Percentiles rank a stretch among this genome's conserved stretches.
Conservation (phyloP, 2,113 vertebrate species). For the Rhinolophus ferrumequinum region DNA sequence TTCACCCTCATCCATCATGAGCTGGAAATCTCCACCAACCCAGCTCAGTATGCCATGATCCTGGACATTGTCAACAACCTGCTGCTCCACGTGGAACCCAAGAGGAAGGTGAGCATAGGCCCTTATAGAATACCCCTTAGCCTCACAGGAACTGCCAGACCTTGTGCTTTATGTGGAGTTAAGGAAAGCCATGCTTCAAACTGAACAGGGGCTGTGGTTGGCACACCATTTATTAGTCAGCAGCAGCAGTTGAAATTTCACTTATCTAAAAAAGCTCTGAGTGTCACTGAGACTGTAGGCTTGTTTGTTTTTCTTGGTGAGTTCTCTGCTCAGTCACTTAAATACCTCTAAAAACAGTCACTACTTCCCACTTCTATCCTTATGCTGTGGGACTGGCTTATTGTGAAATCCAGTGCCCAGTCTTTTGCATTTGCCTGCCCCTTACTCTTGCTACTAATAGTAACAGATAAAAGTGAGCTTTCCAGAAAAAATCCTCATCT, state of each 20-base stretch:
- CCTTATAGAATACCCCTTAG: neutral
- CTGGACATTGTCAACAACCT: conserved; percentile 99
- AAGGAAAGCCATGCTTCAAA: neutral
- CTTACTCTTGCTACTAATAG: neutral
- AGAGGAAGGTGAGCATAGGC: conserved; percentile 90
- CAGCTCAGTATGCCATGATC: conserved; percentile 98
- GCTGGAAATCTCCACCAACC: conserved; percentile 98
- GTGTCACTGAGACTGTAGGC: neutral
- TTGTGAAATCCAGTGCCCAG: conserved; percentile 40
- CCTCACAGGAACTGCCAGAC: neutral
- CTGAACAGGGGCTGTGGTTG: neutral
- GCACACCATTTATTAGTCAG: neutral
- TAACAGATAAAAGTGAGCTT: conserved; percentile 38
- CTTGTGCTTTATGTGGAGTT: neutral
- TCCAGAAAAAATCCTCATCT: conserved; percentile 21
- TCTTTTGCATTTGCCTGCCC: conserved; percentile 16
- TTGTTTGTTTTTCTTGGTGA: conserved; percentile 18
- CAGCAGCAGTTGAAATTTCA: neutral
- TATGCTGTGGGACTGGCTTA: neutral
- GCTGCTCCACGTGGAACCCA: conserved; percentile 96
- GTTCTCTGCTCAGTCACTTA: conserved; percentile 10
- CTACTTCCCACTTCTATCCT: neutral
- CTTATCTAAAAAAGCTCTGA: neutral
- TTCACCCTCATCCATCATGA: conserved; percentile 99
- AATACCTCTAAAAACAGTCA: neutral